These are phyloP conservation scores for Regulus satrapa DNA, from an alignment of 2,113 vertebrate species.

Conservation along the genomic window DNA sequence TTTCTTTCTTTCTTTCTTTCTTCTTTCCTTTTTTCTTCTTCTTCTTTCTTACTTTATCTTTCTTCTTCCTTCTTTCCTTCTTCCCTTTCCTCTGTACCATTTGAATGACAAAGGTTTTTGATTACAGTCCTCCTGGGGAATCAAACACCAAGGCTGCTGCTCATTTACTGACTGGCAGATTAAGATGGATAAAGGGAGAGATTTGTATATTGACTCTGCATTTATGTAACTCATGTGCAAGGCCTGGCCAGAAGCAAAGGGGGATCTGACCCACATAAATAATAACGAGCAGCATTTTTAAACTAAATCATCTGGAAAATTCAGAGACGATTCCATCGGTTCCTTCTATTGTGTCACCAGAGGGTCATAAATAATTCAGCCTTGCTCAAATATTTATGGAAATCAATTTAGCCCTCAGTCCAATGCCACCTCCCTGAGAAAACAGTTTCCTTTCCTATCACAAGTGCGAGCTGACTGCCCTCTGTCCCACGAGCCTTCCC, in stretches of 20 bases:
- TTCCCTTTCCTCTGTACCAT: neutral
- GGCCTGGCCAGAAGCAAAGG: slow-evolving; percentile 3
- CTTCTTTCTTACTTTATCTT: neutral
- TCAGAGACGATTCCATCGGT: neutral
- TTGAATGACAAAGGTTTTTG: slow-evolving; percentile 57
- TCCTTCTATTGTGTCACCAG: slow-evolving; percentile 47
- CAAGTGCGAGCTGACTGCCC: neutral
- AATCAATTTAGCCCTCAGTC: slow-evolving; percentile 63
- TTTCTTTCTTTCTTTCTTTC: neutral
- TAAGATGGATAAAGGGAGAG: slow-evolving; percentile 31
- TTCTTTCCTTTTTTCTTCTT: no score
- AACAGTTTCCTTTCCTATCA: slow-evolving; percentile 13
- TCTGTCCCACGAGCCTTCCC: neutral
- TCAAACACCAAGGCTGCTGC: neutral
- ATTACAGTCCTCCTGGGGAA: slow-evolving; percentile 27
- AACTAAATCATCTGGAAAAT: slow-evolving; percentile 67
- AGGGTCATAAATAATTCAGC: slow-evolving; percentile 71
- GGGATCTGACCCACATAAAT: slow-evolving; percentile 45
- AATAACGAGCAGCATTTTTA: slow-evolving; percentile 45
- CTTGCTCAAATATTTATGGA: slow-evolving; percentile 72
- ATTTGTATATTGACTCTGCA: slow-evolving; percentile 23
- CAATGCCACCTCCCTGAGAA: slow-evolving; percentile 52
- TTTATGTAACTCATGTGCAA: neutral
- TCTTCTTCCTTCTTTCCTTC: neutral
- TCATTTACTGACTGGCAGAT: slow-evolving; percentile 23